Base-by-base conservation (phyloP, 2,888 invertebrate genomes). In the Rhagonycha lutea region DNA sequence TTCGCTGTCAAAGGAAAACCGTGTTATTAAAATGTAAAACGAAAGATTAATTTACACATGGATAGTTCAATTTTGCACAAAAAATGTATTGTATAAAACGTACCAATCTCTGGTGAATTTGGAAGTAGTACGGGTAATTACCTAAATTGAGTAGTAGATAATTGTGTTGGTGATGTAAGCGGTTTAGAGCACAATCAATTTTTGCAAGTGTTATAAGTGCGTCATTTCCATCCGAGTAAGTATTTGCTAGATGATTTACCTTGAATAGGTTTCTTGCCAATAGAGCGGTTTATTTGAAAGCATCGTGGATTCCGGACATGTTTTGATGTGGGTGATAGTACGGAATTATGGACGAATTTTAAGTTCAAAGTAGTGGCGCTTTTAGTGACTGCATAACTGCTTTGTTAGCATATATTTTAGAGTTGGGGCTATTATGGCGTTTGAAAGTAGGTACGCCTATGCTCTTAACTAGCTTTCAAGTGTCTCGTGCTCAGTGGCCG, bases 401-500 rank as follows among this genome's bases (percentile, higher is more conserved):
- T 77, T 73, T 77, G 74, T 77, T 77, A 77, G 77, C 70, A 72
- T 72, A 67, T 77, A 72, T 69, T 70, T 72, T 5, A 14, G 29
- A 61, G 72, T 70, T 67, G 70, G 68, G 73, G 62, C 71, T 62
- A 76, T 76, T 74, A 71, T 74, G 68, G 47, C 73, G 61, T 74
- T 68, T 69, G 73, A 74, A 74, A 77, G 77, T 72, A 73, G 69
- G 62, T 73, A 73, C 78, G 78, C 71, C 78, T 75, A 73, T 73
- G 73, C 78, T 78, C 78, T 75, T 73, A 78, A 78, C 75, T 78
- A 75, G 73, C 68, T 73, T 78, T 78, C 73, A 71, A 78, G 78
- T 78, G 73, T 78, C 78, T 78, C 63, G 75, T 73, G 78, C 78
- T 78, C 78, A 78, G 78, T 73, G 78, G 78, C 69, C 73, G 74